Base-by-base conservation (phyloP, 37 sponge, comb jelly and placozoan genomes). In the Beroe forskalii region DNA sequence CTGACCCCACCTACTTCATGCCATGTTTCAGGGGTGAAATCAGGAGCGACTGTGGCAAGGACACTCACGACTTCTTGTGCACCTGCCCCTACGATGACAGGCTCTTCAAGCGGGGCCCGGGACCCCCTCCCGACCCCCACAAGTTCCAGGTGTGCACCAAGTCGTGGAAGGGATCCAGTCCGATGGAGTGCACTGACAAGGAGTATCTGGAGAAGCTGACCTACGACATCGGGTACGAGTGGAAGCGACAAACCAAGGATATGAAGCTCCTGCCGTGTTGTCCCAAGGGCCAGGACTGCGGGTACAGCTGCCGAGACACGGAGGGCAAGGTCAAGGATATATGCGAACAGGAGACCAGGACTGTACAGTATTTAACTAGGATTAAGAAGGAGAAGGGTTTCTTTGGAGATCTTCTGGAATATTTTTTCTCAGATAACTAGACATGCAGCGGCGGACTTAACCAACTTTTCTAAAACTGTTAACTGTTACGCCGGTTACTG, bases 21-120 rank as follows among this genome's bases (percentile, higher is more conserved):
- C 48, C n/a, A 1, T 80, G 86, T 44, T n/a, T 80, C 55, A 35
- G 86, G 14, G 86, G 86, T 22, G 55, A 80, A 48, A 80, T 80
- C 35, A 12, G 44, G 86, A 44, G 86, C n/a, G 86, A 80, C 30
- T 4, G 14, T 8, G 86, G 86, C 20, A 80, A 80, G 35, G 3
- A 40, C 25, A 38, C 30, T 48, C 6, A 25, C 28, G 40, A 23
- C 4, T 80, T 44, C 86, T 44, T 80, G 48, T 80, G 86, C 42
- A 24, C 86, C 28, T 80, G 86, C 40, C 86, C 86, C 25, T 80
- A 41, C 27, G 86, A 80, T 43, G 86, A 80, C 30, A 30, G 48
- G 1, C 14, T 41, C 25, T 80, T 44, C 27, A 23, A 41, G 86
- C 12, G 40, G 24, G 42, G 39, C 32, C 9, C 28, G 72, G 12